Conservation (phyloP, 1,140 invertebrate genomes). For the Drosophila guanche region DNA sequence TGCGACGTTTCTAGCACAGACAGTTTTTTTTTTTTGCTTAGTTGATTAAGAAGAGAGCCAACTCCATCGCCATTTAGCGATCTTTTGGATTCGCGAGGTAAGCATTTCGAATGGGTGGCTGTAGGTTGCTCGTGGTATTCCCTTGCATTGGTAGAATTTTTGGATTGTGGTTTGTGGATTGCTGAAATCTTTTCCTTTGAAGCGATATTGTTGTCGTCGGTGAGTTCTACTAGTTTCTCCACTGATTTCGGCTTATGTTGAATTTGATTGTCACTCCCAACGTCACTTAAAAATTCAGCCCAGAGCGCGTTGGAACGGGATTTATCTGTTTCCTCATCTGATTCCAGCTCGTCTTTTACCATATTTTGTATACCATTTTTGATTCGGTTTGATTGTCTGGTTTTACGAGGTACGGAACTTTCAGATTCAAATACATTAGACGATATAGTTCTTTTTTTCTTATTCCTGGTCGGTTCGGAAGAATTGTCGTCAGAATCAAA, state of each 20-base stretch:
- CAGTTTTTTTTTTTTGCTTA: conserved; percentile 91
- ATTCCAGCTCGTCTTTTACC: conserved; percentile 67
- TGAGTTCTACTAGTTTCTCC: background rate
- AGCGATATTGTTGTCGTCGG: too few relatives aligned
- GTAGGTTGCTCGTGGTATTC: conserved; percentile 72
- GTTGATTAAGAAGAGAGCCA: conserved; percentile 87
- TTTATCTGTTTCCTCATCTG: conserved; percentile 87
- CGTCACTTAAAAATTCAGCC: conserved; percentile 90
- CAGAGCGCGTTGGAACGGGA: conserved; percentile 89
- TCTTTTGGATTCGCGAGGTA: conserved; percentile 44
- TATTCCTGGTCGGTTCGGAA: conserved; percentile 6
- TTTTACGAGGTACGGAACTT: conserved; percentile 22
- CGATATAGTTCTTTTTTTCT: background rate
- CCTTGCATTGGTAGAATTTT: conserved; percentile 81
- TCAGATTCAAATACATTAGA: background rate
- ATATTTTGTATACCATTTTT: conserved; percentile 3
- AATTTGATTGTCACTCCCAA: conserved; percentile 76
- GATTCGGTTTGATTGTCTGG: conserved; percentile 33
- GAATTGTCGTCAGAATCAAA: conserved; percentile 33
- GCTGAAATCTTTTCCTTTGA: too few relatives aligned
- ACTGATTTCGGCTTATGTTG: conserved; percentile 22
- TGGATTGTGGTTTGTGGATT: too few relatives aligned
- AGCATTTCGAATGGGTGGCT: conserved; percentile 1
- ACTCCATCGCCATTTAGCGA: conserved; percentile 85
- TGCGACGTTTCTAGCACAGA: conserved; percentile 95